Evolutionary conservation across 2,797 vertebrate species (phyloP).

Genomic region (Selene dorsalis): DNA sequence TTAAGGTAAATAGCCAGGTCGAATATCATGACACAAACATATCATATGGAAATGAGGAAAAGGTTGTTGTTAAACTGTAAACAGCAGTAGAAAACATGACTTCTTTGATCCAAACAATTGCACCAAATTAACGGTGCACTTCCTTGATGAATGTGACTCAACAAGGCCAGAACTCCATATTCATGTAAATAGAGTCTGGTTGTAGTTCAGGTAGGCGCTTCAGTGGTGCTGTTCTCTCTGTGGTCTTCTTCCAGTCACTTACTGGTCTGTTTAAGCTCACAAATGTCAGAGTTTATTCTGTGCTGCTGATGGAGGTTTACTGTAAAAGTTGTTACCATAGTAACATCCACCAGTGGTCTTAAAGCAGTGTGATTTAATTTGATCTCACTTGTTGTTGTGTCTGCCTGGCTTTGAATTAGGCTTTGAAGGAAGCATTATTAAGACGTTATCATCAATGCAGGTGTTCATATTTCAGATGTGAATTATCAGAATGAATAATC

Average conservation of each 20-base stretch:
- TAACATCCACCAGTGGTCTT: not conserved
- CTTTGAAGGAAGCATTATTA: constrained; percentile 1
- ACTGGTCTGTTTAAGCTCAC: not conserved
- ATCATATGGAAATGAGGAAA: not conserved
- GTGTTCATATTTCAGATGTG: not conserved
- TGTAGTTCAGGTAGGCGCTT: not conserved
- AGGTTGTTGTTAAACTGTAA: not conserved
- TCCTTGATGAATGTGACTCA: constrained; percentile 8
- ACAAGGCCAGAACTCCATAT: not conserved
- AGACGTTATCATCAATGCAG: not conserved
- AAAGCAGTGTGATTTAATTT: not conserved
- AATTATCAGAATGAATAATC: not conserved
- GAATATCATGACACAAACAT: not conserved
- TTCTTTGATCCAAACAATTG: not conserved
- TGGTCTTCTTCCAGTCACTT: not conserved
- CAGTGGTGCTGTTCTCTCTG: not conserved
- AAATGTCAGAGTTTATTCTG: not conserved
- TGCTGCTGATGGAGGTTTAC: not conserved
- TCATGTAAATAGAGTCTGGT: not conserved
- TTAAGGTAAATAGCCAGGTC: not conserved
- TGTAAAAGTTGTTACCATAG: not conserved
- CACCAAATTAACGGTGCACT: not conserved
- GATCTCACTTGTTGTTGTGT: not conserved
- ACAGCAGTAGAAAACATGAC: not conserved
- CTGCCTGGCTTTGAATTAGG: constrained; percentile 9